Conservation (phyloP, 2,797 vertebrate genomes). For the Sitta carolinensis region DNA sequence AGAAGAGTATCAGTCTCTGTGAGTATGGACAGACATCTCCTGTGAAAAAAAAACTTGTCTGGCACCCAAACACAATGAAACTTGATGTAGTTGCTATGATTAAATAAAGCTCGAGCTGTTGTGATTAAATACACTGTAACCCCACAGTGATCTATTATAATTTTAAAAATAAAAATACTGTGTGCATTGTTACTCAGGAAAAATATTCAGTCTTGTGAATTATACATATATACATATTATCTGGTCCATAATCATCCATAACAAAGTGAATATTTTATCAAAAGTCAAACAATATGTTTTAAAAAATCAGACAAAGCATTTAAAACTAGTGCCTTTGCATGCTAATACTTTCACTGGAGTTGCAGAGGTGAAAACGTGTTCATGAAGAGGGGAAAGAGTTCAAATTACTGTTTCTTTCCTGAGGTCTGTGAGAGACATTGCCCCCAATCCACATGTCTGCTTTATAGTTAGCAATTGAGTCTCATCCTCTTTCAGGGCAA, state of each 20-base stretch:
- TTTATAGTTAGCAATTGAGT: background rate
- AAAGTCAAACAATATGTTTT: constrained; percentile 62
- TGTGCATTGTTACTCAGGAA: constrained; percentile 6
- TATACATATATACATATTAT: constrained; percentile 25
- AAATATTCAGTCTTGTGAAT: constrained; percentile 7
- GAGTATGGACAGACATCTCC: background rate
- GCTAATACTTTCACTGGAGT: background rate
- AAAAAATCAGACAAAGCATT: constrained; percentile 47
- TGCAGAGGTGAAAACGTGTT: background rate
- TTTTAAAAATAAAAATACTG: constrained; percentile 56
- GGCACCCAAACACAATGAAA: background rate
- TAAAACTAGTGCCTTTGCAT: constrained; percentile 32
- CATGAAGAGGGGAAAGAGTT: background rate
- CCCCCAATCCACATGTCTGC: background rate
- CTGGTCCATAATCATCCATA: constrained; percentile 41
- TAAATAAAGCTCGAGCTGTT: constrained; percentile 41
- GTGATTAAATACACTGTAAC: constrained; percentile 55
- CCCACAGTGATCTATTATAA: constrained; percentile 11
- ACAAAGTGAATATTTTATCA: constrained; percentile 64
- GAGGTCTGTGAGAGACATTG: background rate
- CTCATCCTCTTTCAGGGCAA: background rate
- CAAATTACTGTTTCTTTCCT: background rate
- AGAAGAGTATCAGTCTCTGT: background rate
- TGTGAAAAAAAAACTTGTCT: constrained; percentile 19
- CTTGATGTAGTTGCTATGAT: background rate